A percentile compares a stretch with the other conserved stretches of the same genome.
Conservation (phyloP, 2,888 invertebrate genomes). For the Embidobia sp. region DNA sequence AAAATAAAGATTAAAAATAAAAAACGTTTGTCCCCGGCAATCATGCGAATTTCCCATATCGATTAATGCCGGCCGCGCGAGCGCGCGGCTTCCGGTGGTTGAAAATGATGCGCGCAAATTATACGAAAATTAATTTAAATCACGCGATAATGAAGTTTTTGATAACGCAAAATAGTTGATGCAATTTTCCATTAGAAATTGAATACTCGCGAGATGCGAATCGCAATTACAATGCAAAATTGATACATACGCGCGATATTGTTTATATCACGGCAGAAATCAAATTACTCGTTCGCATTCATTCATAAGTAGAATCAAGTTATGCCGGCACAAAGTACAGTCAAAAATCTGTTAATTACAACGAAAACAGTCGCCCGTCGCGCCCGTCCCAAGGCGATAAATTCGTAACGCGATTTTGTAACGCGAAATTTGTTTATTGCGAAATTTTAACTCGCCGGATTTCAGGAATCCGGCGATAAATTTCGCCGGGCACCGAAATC, state of each 20-base stretch:
- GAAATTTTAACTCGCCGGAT: constrained; percentile 5
- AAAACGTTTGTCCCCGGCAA: too few relatives aligned
- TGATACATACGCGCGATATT: constrained; percentile 42
- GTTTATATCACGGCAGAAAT: constrained; percentile 47
- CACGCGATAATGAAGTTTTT: constrained; percentile 39
- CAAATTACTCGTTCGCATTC: constrained; percentile 40
- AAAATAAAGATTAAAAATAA: too few relatives aligned
- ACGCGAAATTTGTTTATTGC: constrained; percentile 4
- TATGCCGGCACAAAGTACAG: neutral
- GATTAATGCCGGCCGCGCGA: too few relatives aligned
- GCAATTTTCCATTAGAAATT: constrained; percentile 38
- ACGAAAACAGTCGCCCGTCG: too few relatives aligned
- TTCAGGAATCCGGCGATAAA: constrained; percentile 30
- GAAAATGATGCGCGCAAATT: constrained; percentile 26
- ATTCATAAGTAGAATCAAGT: constrained; percentile 30
- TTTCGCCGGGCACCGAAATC: constrained; percentile 11
- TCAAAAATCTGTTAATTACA: constrained; percentile 27
- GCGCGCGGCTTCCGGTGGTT: neutral
- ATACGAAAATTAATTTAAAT: constrained; percentile 40
- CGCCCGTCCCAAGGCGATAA: too few relatives aligned
- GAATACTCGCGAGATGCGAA: constrained; percentile 30
- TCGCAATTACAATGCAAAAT: constrained; percentile 47
- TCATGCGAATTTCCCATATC: too few relatives aligned
- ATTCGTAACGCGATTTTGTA: constrained; percentile 16
- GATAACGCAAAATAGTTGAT: constrained; percentile 35